Percentiles rank a stretch among this genome's conserved stretches.
Conservation (phyloP, 2,888 invertebrate genomes). For the Caenorhabditis afra region DNA sequence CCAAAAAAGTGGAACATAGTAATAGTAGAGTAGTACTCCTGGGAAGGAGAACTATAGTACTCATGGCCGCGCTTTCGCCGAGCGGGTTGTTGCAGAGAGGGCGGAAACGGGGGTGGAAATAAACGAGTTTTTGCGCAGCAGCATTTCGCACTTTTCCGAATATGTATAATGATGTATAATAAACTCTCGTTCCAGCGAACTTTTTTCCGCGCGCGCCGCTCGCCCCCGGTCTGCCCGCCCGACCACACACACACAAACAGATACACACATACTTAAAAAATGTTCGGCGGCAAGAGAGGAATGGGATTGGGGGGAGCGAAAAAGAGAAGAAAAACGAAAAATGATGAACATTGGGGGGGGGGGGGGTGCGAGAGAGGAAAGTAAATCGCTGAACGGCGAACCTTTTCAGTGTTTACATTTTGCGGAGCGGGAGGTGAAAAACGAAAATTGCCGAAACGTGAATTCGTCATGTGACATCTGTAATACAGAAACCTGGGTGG, state of each 20-base stretch:
- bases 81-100: constrained; percentile 33
- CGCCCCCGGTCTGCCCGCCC: background rate
- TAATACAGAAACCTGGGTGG: constrained; percentile 43
- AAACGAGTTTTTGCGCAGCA: constrained; percentile 55
- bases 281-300: too few species aligned
- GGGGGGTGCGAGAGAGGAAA: background rate
- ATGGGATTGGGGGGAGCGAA: background rate
- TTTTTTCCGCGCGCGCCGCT: constrained; percentile 20
- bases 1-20: constrained; percentile 37
- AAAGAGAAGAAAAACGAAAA: constrained; percentile 17
- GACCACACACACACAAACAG: background rate
- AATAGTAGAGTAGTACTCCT: constrained; percentile 31
- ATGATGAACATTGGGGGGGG: constrained; percentile 14
- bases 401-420: constrained; percentile 57
- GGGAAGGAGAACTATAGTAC: constrained; percentile 49
- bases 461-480: constrained; percentile 56
- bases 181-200: constrained; percentile 45
- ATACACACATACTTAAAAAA: background rate
- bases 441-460: constrained; percentile 32
- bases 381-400: constrained; percentile 55
- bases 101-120: constrained; percentile 5
- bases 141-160: constrained; percentile 47
- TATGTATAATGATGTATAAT: constrained; percentile 56
- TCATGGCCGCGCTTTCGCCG: constrained; percentile 1
- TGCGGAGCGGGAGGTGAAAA: constrained; percentile 34